These are phyloP conservation scores for Criorhina ranunculi DNA, from an alignment of 2,888 invertebrate genomes.

Conservation along the genomic window DNA sequence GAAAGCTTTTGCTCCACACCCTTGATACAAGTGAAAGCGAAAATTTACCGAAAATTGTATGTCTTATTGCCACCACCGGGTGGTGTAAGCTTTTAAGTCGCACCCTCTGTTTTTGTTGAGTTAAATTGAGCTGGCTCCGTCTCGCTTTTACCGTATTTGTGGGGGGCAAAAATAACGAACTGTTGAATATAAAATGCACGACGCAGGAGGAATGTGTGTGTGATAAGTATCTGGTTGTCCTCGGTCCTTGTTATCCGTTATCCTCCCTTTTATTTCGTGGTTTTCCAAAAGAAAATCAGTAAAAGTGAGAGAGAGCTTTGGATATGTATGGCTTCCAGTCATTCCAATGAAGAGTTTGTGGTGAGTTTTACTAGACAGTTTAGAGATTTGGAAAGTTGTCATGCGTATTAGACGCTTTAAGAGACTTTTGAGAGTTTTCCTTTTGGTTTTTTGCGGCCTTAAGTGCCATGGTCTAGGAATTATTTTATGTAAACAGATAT, in stretches of 20 bases:
- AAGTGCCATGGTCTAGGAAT: constrained; percentile 5
- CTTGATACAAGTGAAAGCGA: constrained; percentile 66
- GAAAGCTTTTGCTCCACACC: constrained; percentile 48
- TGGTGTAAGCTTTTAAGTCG: constrained; percentile 21
- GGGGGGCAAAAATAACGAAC: constrained; percentile 47
- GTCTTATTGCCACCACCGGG: neutral
- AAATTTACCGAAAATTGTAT: constrained; percentile 13
- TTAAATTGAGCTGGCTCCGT: neutral
- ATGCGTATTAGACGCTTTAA: constrained; percentile 24
- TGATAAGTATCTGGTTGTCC: neutral
- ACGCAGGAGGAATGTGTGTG: neutral
- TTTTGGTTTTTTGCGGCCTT: constrained; percentile 3
- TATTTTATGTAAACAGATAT: constrained; percentile 19
- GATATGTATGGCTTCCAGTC: neutral
- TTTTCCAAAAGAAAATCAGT: constrained; percentile 6
- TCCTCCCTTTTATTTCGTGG: constrained; percentile 13
- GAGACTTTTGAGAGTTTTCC: neutral
- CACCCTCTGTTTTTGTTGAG: constrained; percentile 14
- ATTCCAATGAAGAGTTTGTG: constrained; percentile 37
- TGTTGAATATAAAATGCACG: constrained; percentile 67
- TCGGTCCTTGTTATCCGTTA: constrained; percentile 1
- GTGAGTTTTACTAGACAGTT: constrained; percentile 12
- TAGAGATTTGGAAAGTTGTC: constrained; percentile 16
- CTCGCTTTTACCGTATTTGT: neutral
- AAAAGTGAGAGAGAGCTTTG: constrained; percentile 10